Conservation (phyloP, 1,140 invertebrate genomes). For the Drosophila pachea region DNA sequence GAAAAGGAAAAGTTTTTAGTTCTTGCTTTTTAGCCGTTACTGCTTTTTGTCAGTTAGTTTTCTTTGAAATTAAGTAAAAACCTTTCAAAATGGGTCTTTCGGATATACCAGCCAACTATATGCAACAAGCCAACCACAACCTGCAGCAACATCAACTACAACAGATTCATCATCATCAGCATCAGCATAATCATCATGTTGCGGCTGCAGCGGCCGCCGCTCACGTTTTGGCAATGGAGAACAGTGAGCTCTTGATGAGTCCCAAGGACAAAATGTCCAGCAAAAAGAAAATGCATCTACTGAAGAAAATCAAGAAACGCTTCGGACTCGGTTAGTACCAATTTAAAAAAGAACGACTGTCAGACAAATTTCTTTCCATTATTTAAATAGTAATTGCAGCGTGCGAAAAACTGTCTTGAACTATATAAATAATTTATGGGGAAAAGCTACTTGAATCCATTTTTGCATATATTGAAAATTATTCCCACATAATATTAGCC, state of each 20-base stretch:
- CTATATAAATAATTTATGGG: slow-evolving; percentile 63
- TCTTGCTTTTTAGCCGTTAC: slow-evolving; percentile 7
- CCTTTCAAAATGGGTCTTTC: slow-evolving; percentile 65
- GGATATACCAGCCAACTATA: slow-evolving; percentile 73
- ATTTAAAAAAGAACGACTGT: not conserved
- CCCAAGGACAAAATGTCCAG: slow-evolving; percentile 74
- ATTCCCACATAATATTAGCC: slow-evolving; percentile 72
- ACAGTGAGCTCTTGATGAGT: slow-evolving; percentile 64
- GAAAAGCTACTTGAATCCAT: slow-evolving; percentile 39
- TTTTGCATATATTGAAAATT: slow-evolving; percentile 38
- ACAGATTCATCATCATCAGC: slow-evolving; percentile 45
- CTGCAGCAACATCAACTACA: slow-evolving; percentile 49
- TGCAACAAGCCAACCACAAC: slow-evolving; percentile 61
- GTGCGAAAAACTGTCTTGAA: slow-evolving; percentile 56
- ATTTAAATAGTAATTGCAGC: slow-evolving; percentile 41
- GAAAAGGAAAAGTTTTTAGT: slow-evolving; percentile 16
- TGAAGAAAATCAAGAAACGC: slow-evolving; percentile 80
- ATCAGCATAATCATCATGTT: slow-evolving; percentile 45
- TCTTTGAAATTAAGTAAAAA: slow-evolving; percentile 18
- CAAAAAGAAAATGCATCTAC: slow-evolving; percentile 80
- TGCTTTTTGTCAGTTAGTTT: slow-evolving; percentile 20
- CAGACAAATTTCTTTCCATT: slow-evolving; percentile 11
- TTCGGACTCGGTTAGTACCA: slow-evolving; percentile 80
- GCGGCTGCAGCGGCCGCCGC: slow-evolving; percentile 57
- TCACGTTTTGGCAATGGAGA: slow-evolving; percentile 63